phyloP scores from a whole-genome alignment of 1,140 invertebrate species.

The Thaumetopoea pityocampa region DNA sequence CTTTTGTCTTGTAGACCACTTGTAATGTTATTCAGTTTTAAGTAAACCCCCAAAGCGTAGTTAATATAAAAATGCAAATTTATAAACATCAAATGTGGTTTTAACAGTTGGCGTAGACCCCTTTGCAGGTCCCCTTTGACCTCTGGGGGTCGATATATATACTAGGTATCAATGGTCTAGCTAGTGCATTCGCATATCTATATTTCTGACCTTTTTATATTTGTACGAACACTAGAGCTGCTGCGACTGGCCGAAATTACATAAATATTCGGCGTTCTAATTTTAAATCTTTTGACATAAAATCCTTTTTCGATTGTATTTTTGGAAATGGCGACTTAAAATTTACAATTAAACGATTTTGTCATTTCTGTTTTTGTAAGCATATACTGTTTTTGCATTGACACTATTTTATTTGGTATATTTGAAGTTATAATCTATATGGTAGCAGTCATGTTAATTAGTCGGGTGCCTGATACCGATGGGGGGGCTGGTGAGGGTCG shows the following conservation, averaged over 20 bases:
- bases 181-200: too few species aligned
- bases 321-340: slow-evolving; percentile 44
- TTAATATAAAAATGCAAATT: too few species aligned
- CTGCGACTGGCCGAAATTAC: slow-evolving; percentile 2
- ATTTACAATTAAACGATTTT: slow-evolving; percentile 49
- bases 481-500: slow-evolving; percentile 8
- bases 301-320: slow-evolving; percentile 21
- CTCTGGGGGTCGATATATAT: too few species aligned
- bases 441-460: slow-evolving; percentile 44
- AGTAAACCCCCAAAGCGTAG: too few species aligned
- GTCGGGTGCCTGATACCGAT: slow-evolving; percentile 28
- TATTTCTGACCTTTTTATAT: too few species aligned
- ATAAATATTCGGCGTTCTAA: slow-evolving; percentile 28
- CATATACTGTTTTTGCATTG: slow-evolving; percentile 12
- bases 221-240: too few species aligned
- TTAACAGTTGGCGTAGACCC: too few species aligned
- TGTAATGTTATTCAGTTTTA: too few species aligned
- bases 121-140: too few species aligned
- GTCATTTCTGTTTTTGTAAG: slow-evolving; percentile 42
- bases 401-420: slow-evolving; percentile 19
- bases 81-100: too few species aligned
- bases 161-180: too few species aligned
- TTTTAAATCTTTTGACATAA: slow-evolving; percentile 19
- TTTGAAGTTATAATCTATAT: slow-evolving; percentile 35
- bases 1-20: too few species aligned